These are phyloP conservation scores for Leucopternis melanops DNA, from an alignment of 2,113 vertebrate species.

Conservation along the genomic window DNA sequence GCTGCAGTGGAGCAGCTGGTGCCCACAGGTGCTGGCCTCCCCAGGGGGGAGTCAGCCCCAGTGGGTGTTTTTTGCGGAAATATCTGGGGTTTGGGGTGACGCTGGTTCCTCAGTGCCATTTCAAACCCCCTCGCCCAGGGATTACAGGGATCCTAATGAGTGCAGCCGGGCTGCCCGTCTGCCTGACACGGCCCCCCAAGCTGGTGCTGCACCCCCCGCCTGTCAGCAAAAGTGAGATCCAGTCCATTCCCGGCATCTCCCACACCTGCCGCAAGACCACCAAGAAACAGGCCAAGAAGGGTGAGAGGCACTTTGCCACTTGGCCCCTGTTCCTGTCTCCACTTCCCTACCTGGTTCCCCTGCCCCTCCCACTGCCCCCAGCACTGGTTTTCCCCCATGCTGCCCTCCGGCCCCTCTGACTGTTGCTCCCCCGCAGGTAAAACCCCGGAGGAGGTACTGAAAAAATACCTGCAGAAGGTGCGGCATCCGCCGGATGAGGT, in stretches of 20 bases:
- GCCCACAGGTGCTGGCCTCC: accelerated
- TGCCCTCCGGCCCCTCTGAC: not conserved
- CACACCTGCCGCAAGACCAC: slow-evolving; percentile 91
- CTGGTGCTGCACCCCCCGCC: slow-evolving; percentile 88
- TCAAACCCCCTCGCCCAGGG: slow-evolving; percentile 55
- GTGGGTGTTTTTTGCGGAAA: not conserved
- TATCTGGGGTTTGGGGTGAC: not conserved
- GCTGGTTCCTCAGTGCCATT: not conserved
- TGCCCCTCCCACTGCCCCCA: not conserved
- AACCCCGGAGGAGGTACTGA: slow-evolving; percentile 90
- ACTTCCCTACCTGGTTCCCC: not conserved
- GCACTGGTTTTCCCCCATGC: not conserved
- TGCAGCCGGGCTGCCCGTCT: slow-evolving; percentile 87
- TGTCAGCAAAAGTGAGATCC: slow-evolving; percentile 90
- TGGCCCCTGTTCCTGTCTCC: not conserved
- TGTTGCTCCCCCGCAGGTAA: slow-evolving; percentile 65
- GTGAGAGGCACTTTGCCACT: slow-evolving; percentile 59
- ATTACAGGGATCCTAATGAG: slow-evolving; percentile 98
- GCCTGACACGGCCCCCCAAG: slow-evolving; percentile 89
- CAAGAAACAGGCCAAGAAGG: slow-evolving; percentile 92
- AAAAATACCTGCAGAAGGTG: slow-evolving; percentile 91
- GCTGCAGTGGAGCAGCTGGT: accelerated
- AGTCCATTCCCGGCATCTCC: slow-evolving; percentile 87
- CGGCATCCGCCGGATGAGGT: slow-evolving; percentile 89
- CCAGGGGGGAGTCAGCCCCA: not conserved